These are phyloP conservation scores for Formicarius rufipectus DNA, from an alignment of 2,113 vertebrate genomes.

Conservation along the genomic window DNA sequence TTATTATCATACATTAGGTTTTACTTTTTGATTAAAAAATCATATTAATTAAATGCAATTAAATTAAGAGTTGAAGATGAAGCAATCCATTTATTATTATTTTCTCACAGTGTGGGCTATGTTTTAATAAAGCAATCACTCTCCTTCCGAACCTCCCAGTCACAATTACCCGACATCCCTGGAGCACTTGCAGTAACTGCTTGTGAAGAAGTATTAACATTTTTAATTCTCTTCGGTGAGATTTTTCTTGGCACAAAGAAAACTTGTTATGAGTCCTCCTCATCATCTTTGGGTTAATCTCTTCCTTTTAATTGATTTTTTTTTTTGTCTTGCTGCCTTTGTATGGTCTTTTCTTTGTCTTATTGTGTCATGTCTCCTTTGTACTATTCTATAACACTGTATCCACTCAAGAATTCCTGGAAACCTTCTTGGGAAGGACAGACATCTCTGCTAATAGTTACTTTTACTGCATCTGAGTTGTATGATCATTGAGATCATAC, in stretches of 20 bases:
- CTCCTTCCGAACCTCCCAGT: constrained; percentile 17
- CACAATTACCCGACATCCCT: constrained; percentile 6
- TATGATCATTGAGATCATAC: fast-evolving
- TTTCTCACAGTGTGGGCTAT: constrained; percentile 47
- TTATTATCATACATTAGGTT: constrained; percentile 60
- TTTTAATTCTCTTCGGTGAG: not conserved
- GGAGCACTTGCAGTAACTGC: not conserved
- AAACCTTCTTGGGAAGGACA: not conserved
- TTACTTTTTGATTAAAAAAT: constrained; percentile 62
- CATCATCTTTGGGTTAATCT: not conserved
- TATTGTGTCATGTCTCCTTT: not conserved
- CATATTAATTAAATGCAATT: constrained; percentile 69
- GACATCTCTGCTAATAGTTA: not conserved
- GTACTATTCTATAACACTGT: not conserved
- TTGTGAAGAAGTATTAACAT: not conserved
- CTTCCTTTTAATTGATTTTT: not conserved
- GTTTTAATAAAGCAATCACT: constrained; percentile 39
- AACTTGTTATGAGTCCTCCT: not conserved
- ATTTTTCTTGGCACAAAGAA: not conserved
- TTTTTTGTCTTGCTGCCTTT: not conserved
- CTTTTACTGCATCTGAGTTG: not conserved
- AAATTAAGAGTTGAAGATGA: constrained; percentile 60
- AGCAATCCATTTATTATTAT: constrained; percentile 58
- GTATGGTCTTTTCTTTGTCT: not conserved
- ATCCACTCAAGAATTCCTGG: not conserved